Base-by-base conservation (phyloP, 2,888 invertebrate species). In the Aromia moschata region DNA sequence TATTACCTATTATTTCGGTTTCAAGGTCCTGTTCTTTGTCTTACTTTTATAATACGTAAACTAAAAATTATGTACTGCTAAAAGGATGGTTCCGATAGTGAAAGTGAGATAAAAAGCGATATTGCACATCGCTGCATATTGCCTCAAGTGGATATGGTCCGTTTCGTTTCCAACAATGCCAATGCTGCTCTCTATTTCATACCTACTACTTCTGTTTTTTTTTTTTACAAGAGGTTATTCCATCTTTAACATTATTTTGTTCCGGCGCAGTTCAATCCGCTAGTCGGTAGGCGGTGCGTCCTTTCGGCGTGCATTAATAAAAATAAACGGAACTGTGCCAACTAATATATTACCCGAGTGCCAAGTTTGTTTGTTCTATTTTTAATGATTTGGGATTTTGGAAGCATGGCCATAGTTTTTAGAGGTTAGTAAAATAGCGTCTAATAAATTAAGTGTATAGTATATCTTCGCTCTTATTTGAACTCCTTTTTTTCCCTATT, bases 91-190 rank as follows among this genome's bases (percentile, higher is more conserved):
- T 69, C 66, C 72, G 79, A 80, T 79, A 80, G 80, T 80, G 80
- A 80, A 80, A 80, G 80, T 77, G 67, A 79, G 79, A 79, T 80
- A 79, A 76, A 70, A 40, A 60, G 53, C 57, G 70, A 72, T 75
- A 77, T 79, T 79, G 77, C 79, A 78, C 74, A 75, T 61, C 62
- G 64, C 60, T 58, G 61, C 61, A 68, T 70, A 70, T 74, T 75
- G 72, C 74, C 70, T 69, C 66, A 71, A 70, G 54, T 70, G 68
- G 80, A 79, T 74, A 80, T 79, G 81, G 73, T 79, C 77, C 73
- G 81, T 68, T 80, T 77, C 64, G 55, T 65, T 52, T 45, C 75
- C 76, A 81, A 80, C 81, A 80, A 80, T 81, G 77, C 78, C 76
- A 70, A 69, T 68, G 67, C 63, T 70, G 72, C 75, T 74, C 75